Evolutionary conservation across 2,797 vertebrate genomes (phyloP).

Genomic region (Eulemur rubriventer): DNA sequence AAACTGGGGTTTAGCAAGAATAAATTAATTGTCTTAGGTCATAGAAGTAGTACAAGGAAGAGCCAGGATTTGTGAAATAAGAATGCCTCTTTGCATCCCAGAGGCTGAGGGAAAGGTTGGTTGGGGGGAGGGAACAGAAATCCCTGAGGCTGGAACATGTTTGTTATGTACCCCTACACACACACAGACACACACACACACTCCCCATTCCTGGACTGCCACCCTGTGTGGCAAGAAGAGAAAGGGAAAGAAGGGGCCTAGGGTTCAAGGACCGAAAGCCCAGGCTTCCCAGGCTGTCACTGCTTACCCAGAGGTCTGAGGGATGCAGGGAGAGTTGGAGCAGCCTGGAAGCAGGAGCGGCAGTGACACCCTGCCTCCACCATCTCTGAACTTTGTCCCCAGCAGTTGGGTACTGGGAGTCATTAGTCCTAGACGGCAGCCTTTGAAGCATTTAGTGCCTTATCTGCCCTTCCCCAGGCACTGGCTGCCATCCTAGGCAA

Average conservation of each 20-base stretch:
- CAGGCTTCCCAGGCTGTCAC: neutral
- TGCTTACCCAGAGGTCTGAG: neutral
- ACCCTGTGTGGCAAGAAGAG: neutral
- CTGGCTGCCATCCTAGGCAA: slow-evolving; percentile 38
- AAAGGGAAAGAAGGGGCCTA: neutral
- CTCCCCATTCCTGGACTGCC: neutral
- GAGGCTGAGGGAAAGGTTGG: neutral
- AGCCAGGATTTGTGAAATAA: slow-evolving; percentile 25
- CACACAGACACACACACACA: too few relatives aligned
- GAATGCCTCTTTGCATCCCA: neutral
- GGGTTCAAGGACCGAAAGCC: neutral
- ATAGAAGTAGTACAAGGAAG: neutral
- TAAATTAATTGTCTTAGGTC: neutral
- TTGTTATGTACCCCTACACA: neutral
- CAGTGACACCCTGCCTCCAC: neutral
- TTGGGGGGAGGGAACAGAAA: neutral
- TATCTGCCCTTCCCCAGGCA: slow-evolving; percentile 27
- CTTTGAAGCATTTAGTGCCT: slow-evolving; percentile 47
- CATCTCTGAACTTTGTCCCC: slow-evolving; percentile 70
- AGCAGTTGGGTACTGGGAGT: slow-evolving; percentile 37
- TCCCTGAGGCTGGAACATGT: neutral
- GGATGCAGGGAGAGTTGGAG: neutral
- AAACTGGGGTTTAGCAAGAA: slow-evolving; percentile 32
- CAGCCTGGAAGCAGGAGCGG: neutral
- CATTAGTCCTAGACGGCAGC: neutral